Evolutionary conservation across 2,113 vertebrate species (phyloP).

Genomic region (Pseudorasbora parva): DNA sequence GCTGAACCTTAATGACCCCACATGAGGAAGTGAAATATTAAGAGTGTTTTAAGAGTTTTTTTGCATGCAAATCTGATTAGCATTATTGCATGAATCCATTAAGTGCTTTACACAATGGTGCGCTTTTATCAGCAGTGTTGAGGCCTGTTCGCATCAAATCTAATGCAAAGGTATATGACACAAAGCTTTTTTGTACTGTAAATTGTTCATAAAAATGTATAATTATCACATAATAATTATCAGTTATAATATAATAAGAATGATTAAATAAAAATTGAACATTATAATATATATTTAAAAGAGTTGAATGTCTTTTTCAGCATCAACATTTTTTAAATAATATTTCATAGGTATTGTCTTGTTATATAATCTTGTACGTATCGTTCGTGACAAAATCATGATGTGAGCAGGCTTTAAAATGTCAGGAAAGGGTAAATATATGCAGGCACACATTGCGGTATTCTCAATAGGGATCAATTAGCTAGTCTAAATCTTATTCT

Average conservation of each 20-base stretch:
- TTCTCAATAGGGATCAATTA: not conserved
- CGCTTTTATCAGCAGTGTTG: not conserved
- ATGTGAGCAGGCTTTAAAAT: not conserved
- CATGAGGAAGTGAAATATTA: conserved; percentile 20
- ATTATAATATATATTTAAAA: too few relatives aligned
- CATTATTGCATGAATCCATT: not conserved
- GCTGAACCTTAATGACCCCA: conserved; percentile 19
- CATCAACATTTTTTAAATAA: too few relatives aligned
- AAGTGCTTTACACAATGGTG: not conserved
- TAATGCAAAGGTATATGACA: not conserved
- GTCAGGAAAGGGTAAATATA: conserved; percentile 6
- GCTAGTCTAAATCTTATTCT: not conserved
- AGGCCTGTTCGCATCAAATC: not conserved
- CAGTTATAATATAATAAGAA: too few relatives aligned
- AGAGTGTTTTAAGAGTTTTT: not conserved
- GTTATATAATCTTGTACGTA: too few relatives aligned
- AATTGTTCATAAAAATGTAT: not conserved
- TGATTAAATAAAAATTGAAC: too few relatives aligned
- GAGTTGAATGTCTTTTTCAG: too few relatives aligned
- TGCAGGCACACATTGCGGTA: not conserved
- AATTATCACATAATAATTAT: too few relatives aligned
- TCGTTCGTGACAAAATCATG: not conserved
- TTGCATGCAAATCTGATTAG: conserved; percentile 27
- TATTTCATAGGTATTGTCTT: not conserved
- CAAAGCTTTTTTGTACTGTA: not conserved